Conservation (phyloP, 2,797 vertebrate genomes). For the Gallinago solitaria region DNA sequence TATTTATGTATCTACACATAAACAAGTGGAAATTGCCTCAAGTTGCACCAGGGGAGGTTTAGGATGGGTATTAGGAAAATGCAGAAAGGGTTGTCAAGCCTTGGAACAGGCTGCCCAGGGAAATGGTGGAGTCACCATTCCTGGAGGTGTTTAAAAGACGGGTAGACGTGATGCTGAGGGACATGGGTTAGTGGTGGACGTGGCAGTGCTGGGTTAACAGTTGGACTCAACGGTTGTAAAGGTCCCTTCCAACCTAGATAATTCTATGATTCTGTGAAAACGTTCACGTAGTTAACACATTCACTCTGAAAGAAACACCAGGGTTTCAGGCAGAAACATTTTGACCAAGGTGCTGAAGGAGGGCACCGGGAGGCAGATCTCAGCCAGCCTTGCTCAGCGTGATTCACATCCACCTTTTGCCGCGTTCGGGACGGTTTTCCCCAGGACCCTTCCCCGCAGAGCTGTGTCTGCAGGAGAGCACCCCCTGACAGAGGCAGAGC, state of each 20-base stretch:
- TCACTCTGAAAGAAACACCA: rapidly evolving
- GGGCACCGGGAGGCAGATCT: background rate
- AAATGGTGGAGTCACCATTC: background rate
- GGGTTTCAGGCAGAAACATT: background rate
- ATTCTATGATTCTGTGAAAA: background rate
- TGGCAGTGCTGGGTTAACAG: background rate
- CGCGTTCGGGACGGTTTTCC: rapidly evolving
- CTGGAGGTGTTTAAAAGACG: background rate
- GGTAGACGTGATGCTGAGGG: background rate
- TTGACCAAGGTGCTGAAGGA: background rate
- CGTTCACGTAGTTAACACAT: rapidly evolving
- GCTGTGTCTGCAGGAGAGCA: background rate
- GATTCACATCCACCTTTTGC: rapidly evolving
- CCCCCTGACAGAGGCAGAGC: background rate
- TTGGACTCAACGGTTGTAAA: background rate
- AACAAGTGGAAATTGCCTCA: background rate
- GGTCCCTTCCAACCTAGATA: background rate
- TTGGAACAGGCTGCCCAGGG: background rate
- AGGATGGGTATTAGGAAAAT: background rate
- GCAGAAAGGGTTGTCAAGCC: background rate
- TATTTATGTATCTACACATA: background rate
- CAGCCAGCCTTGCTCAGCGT: rapidly evolving
- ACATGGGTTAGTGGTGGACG: background rate
- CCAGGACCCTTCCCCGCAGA: rapidly evolving
- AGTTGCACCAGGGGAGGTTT: background rate